A percentile compares a stretch with the other conserved stretches of the same genome.
These are phyloP conservation scores for Parotia lawesii DNA, from an alignment of 2,113 vertebrate species.

Conservation along the genomic window DNA sequence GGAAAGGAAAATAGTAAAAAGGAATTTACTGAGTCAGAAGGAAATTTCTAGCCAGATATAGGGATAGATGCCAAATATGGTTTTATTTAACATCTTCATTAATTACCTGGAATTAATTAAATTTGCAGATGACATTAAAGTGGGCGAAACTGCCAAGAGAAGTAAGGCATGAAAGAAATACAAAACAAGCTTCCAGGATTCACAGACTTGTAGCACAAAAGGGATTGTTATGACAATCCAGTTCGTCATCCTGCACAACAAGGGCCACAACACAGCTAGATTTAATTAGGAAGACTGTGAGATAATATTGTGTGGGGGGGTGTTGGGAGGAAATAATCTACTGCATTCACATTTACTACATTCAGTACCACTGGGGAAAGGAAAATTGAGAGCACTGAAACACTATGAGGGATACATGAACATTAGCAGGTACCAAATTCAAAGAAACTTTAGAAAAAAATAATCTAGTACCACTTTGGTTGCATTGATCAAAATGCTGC, in stretches of 20 bases:
- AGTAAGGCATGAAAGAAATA: constrained; percentile 37
- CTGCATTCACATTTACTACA: neutral
- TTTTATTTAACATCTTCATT: constrained; percentile 51
- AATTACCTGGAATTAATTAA: constrained; percentile 47
- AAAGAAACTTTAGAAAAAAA: neutral
- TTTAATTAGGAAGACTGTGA: neutral
- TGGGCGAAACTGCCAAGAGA: neutral
- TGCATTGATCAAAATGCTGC: neutral
- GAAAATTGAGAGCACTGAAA: neutral
- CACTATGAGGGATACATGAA: neutral
- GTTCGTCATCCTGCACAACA: neutral
- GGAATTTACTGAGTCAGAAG: neutral
- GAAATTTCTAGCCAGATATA: constrained; percentile 1
- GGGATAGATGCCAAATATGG: neutral
- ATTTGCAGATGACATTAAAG: constrained; percentile 46
- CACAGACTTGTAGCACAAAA: neutral
- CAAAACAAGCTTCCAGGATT: constrained; percentile 1
- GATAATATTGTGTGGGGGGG: neutral
- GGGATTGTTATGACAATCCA: neutral
- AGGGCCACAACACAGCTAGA: neutral
- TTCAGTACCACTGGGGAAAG: neutral
- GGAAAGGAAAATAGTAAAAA: neutral
- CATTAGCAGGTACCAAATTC: neutral
- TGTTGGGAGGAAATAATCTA: neutral
- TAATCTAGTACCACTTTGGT: neutral